phyloP scores from a whole-genome alignment of 2,113 vertebrate species.

The Aptenodytes patagonicus region DNA sequence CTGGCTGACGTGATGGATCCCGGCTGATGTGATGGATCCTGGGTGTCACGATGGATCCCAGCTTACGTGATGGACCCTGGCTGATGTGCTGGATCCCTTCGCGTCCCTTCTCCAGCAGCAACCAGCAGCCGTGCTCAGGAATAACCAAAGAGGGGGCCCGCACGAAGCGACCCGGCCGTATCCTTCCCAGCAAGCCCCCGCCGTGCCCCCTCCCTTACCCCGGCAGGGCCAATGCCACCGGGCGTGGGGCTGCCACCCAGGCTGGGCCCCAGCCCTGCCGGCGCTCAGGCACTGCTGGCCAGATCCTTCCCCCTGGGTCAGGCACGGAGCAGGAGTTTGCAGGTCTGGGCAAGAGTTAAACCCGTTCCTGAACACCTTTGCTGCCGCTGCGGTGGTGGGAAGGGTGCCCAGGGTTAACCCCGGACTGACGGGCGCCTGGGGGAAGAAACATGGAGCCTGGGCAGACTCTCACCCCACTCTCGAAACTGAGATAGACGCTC shows the following conservation, averaged over 20 bases:
- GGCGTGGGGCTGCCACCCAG: fast-evolving
- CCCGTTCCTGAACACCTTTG: fast-evolving
- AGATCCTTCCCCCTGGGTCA: not conserved
- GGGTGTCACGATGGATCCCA: fast-evolving
- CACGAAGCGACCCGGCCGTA: fast-evolving
- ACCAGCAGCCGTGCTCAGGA: fast-evolving
- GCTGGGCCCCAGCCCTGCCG: fast-evolving
- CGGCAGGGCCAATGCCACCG: not conserved
- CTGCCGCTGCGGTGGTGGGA: too few species aligned
- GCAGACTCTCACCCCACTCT: not conserved
- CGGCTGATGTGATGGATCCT: fast-evolving
- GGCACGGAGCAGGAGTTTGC: not conserved
- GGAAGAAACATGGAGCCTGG: not conserved
- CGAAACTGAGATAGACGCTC: fast-evolving
- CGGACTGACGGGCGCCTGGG: fast-evolving
- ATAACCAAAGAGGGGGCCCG: fast-evolving
- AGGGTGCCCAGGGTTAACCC: not conserved
- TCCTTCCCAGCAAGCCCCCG: not conserved
- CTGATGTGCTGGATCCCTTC: not conserved
- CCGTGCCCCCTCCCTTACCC: not conserved
- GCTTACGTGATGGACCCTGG: fast-evolving
- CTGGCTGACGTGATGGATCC: fast-evolving
- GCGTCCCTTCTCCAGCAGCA: not conserved
- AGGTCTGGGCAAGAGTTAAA: not conserved
- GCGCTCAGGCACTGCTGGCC: not conserved